Evolutionary conservation across 1,140 invertebrate species (phyloP), one percentile per base, ranked within the genome.

Genomic region (Tetraneura akinire): DNA sequence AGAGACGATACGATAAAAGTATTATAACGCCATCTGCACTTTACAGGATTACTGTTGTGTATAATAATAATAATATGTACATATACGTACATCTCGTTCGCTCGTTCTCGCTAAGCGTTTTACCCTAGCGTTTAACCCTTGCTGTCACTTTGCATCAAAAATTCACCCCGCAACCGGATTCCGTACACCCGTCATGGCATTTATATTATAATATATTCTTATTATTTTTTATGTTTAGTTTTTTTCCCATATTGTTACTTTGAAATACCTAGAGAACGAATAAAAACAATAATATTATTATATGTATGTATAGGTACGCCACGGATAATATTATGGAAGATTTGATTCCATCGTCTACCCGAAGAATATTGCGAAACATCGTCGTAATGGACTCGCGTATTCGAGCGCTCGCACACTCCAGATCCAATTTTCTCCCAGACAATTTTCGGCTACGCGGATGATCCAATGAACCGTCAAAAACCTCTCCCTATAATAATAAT

Each of bases 1-100:
- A 29, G 71, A 62, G 62, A 78, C 74, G 47, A n/a, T n/a, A 62
- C 74, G 74, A 60, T 78, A 57, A 78, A 78, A 78, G 55, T 78
- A 78, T 62, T 62, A n/a, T n/a, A 78, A 78, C 55, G 47, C 55
- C 74, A 42, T 42, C 74, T 62, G 37, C 53, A 78, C 74, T 78
- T 60, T 78, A 23, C 53, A 32, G 74, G 74, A 78, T 78, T 78
- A 78, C 74, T 42, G 23, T 23, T 47, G 23, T 68, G 13, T n/a
- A n/a, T n/a, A n/a, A n/a, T n/a, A n/a, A n/a, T n/a, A n/a, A n/a
- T n/a, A n/a, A n/a, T n/a, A n/a, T n/a, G n/a, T n/a, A n/a, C n/a
- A n/a, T n/a, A n/a, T n/a, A 37, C 32, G 32, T 37, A 3, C 8
- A 37, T 37, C 32, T 37, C 8, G 3, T 8, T 37, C 32, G 3